Base-by-base conservation (phyloP, 2,113 vertebrate species). In the Oreochromis aureus region DNA sequence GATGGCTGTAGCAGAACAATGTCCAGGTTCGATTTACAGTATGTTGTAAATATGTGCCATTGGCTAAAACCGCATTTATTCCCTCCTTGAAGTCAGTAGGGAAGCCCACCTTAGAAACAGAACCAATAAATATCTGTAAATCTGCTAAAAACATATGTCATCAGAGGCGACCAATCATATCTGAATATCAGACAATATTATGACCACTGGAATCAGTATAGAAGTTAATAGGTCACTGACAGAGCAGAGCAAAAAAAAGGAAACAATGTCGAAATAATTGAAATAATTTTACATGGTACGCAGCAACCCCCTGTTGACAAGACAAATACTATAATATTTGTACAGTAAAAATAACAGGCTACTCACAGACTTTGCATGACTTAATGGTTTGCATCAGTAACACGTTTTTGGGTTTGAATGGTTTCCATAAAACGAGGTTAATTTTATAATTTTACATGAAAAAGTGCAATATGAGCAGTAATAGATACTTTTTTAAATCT, bases 1-100 rank as follows among this genome's bases (percentile, higher is more conserved):
- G 82, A 94, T 91, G 92, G 86, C 84, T 84, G 86, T 88, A 86
- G 82, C 88, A 63, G 89, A 92, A 92, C 92, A 94, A 93, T 91
- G 88, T 93, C 86, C 83, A 19, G 61, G 71, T 83, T 91, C 63
- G 36, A 93, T 94, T 95, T 94, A 95, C 44, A 51, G 61, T 22
- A 69, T 79, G 85, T 83, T 79, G 89, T 92, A 94, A 92, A 95
- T 90, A 94, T 85, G 87, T 80, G 84, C 71, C 34, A 32, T 1
- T 36, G 46, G 55, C 71, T 41, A 76, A 85, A 83, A 86, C 4
- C 86, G 27, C 53, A 89, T 94, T 84, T 90, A 91, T 87, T 78
- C 66, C 66, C 36, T 30, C 6, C 6, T 81, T 83, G 6, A 13
- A 2, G 41, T 48, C 61, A 34, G 15, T 51, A 80, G 87, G 66